Evolutionary conservation across 1,140 invertebrate species (phyloP), one percentile per base, ranked within the genome.

Genomic region (Aphelinus atriplicis): DNA sequence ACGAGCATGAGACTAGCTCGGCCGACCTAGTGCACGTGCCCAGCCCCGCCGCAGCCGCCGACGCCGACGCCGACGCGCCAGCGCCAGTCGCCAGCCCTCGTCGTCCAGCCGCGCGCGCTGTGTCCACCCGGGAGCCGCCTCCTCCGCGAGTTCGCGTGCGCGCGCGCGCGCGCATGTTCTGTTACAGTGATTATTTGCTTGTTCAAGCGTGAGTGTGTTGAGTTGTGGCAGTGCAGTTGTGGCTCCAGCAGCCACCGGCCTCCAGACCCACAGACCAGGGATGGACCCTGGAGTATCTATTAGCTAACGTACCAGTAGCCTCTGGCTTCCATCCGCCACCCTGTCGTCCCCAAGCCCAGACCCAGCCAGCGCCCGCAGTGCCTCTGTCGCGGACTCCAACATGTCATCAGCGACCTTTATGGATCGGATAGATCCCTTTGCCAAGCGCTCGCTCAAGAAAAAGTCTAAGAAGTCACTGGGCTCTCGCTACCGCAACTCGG

Each of bases 401-500:
- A 84, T 82, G 94, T 94, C 93, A 93, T 93, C 91, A 92, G 92
- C 91, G 90, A 92, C 92, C 83, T 95, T 97, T 92, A 95, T 96
- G 88, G 95, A 97, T 91, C 93, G 95, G 88, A 96, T 97, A 91
- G 95, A 97, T 90, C 95, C 95, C 80, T 97, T 96, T 88, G 94
- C 95, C 78, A 96, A 96, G 90, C 91, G 95, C 83, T 96, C 95
- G 79, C 88, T 96, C 78, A 97, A 97, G 90, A 96, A 96, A 90
- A 96, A 96, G 87, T 94, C 94, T 79, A 96, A 96, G 89, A 96
- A 95, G 88, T 95, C 94, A 82, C 95, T 96, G 89, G 95, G 95
- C 78, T 97, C 95, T 51, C 90, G 95, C 73, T 97, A 96, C 86
- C 91, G 95, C 82, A 95, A 95, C 85, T 94, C 94, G 71, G 94